These are phyloP conservation scores for Pomacea canaliculata DNA, from an alignment of 2,888 invertebrate species.

Conservation along the genomic window DNA sequence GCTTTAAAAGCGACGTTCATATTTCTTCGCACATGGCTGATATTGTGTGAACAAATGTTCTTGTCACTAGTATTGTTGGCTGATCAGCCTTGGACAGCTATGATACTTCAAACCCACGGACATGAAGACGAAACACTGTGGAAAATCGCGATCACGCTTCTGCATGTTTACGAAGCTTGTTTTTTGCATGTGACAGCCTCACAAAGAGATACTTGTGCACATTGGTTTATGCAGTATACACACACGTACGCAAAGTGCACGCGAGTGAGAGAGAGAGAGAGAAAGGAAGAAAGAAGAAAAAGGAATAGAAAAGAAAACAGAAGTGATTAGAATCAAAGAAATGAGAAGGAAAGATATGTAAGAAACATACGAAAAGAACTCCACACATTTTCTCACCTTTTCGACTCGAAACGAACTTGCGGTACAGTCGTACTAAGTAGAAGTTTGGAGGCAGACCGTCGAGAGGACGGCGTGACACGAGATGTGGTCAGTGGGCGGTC, in stretches of 20 bases:
- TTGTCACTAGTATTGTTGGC: too few relatives aligned
- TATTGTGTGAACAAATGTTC: too few relatives aligned
- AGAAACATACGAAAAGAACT: not conserved
- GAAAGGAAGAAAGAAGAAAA: not conserved
- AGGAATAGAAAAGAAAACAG: not conserved
- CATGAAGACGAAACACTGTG: too few relatives aligned
- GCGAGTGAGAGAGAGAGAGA: not conserved
- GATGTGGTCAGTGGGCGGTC: slow-evolving; percentile 40
- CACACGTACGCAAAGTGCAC: not conserved
- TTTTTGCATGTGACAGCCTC: too few relatives aligned
- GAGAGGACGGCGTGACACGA: not conserved
- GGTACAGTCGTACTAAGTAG: not conserved
- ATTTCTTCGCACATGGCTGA: too few relatives aligned
- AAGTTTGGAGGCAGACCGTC: not conserved
- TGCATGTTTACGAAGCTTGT: too few relatives aligned
- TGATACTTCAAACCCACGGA: too few relatives aligned
- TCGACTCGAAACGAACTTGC: not conserved
- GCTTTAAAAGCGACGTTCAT: too few relatives aligned
- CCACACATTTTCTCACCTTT: slow-evolving; percentile 2
- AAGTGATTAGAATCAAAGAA: not conserved
- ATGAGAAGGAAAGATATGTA: not conserved
- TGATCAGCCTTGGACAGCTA: too few relatives aligned
- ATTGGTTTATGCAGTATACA: too few relatives aligned
- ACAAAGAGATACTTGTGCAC: too few relatives aligned
- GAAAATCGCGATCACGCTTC: too few relatives aligned